These are phyloP conservation scores for Indicator maculatus DNA, from an alignment of 2,113 vertebrate species.

Conservation along the genomic window DNA sequence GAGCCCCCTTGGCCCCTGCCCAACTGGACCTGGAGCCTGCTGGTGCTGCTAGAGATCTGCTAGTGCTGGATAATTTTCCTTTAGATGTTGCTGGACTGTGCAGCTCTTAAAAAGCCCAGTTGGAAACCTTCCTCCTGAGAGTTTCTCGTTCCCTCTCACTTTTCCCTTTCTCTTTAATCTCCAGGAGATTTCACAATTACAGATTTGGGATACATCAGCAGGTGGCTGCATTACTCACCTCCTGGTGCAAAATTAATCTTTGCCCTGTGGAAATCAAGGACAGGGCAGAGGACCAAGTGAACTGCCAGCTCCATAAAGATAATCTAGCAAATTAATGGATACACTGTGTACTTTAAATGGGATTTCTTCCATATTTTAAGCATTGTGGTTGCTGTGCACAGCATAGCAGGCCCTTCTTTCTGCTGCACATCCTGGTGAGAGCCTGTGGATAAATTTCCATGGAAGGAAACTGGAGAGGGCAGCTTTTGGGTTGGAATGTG, in stretches of 20 bases:
- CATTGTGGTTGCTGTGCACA: neutral
- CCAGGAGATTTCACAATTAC: neutral
- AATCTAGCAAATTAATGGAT: constrained; percentile 11
- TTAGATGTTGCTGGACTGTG: neutral
- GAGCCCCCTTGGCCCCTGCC: neutral
- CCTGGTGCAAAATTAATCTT: neutral
- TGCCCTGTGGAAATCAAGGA: neutral
- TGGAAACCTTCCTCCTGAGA: neutral
- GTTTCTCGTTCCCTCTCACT: neutral
- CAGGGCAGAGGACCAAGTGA: neutral
- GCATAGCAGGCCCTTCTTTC: neutral
- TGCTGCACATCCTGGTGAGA: neutral
- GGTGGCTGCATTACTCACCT: neutral
- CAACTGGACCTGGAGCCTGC: neutral
- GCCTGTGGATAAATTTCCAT: neutral
- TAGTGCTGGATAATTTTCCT: neutral
- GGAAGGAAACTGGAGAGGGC: neutral
- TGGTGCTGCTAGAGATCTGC: neutral
- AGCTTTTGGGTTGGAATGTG: neutral
- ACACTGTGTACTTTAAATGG: neutral
- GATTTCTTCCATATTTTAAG: neutral
- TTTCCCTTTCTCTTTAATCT: neutral
- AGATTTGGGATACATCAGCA: neutral
- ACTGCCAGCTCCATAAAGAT: neutral
- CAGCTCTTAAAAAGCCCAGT: neutral